A percentile compares a stretch with the other conserved stretches of the same genome.
phyloP scores from a whole-genome alignment of 2,797 vertebrate genomes.

The Mormyrus hasselquistii region DNA sequence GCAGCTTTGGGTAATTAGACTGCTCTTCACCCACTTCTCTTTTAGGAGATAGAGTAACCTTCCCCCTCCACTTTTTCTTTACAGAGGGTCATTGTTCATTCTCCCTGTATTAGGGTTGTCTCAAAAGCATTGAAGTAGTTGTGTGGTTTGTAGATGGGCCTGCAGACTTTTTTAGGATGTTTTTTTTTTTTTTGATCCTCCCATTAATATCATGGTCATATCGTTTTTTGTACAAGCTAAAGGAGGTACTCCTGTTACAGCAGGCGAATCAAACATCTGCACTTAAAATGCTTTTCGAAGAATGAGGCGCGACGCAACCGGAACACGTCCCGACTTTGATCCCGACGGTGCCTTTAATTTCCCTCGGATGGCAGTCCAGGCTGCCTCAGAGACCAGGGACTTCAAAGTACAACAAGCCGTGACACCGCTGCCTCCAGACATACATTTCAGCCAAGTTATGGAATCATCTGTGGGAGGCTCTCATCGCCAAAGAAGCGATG shows the following conservation, averaged over 20 bases:
- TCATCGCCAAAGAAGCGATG: neutral
- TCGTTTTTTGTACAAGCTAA: neutral
- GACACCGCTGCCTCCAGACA: neutral
- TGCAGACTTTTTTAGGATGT: neutral
- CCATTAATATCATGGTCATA: neutral
- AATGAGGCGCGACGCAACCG: neutral
- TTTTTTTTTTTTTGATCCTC: neutral
- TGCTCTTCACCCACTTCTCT: neutral
- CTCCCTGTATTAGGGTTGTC: neutral
- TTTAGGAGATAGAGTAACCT: neutral
- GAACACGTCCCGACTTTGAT: neutral
- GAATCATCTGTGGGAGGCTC: neutral
- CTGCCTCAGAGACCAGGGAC: neutral
- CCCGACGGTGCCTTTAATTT: neutral
- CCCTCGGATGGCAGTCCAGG: neutral
- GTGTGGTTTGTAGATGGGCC: neutral
- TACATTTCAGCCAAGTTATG: neutral
- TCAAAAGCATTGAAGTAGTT: neutral
- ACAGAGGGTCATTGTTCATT: neutral
- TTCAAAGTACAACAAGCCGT: neutral
- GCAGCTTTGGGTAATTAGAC: neutral
- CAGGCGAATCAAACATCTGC: neutral
- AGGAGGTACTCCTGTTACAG: neutral
- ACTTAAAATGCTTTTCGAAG: neutral
- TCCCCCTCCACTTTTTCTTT: too few species aligned